A percentile compares a stretch with the other conserved stretches of the same genome.
Evolutionary conservation across 2,797 vertebrate species (phyloP).

Genomic region (Enteromius mattozi): DNA sequence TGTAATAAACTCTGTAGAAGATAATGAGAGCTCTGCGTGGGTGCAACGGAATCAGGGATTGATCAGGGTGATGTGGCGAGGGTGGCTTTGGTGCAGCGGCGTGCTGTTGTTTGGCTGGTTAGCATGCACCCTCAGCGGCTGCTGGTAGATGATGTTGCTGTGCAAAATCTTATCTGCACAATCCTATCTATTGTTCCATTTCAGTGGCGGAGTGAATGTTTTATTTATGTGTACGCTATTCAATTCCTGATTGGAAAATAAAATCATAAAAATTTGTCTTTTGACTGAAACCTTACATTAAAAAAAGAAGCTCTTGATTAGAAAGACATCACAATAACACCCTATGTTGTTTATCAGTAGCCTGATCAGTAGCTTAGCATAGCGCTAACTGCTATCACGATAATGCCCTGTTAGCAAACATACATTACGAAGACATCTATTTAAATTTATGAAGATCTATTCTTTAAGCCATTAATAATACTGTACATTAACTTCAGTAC

Average conservation of each 20-base stretch:
- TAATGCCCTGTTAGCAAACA: background rate
- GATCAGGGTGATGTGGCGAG: slow-evolving; percentile 38
- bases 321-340: background rate
- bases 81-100: slow-evolving; percentile 6
- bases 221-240: background rate
- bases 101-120: slow-evolving; percentile 24
- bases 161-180: background rate
- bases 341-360: background rate
- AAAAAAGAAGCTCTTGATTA: background rate
- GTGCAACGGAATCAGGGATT: slow-evolving; percentile 40
- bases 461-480: background rate
- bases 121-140: background rate
- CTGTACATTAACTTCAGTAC: background rate
- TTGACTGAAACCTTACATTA: background rate
- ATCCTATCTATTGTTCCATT: background rate
- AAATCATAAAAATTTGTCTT: background rate
- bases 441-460: background rate
- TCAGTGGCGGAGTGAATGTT: background rate
- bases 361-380: background rate
- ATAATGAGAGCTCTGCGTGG: slow-evolving; percentile 47
- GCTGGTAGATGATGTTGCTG: background rate
- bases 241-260: background rate
- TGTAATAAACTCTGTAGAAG: slow-evolving; percentile 46
- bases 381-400: background rate
- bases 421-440: background rate